A percentile compares a stretch with the other conserved stretches of the same genome.
phyloP scores from a whole-genome alignment of 2,888 invertebrate species.

The Hypomecis punctinalis region DNA sequence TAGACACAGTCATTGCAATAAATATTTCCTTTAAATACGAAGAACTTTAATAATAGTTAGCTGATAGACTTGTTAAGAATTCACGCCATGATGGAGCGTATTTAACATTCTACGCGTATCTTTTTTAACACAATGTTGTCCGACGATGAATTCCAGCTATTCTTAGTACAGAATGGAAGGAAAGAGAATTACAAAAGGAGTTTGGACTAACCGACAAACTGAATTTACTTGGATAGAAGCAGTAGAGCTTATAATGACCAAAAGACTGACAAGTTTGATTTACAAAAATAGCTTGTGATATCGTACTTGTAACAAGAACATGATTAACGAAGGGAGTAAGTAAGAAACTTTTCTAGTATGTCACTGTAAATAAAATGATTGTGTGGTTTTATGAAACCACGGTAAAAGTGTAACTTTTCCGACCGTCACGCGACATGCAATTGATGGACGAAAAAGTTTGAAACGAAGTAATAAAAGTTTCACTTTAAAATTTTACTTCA shows the following conservation, averaged over 20 bases:
- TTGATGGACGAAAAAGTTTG: too few species aligned
- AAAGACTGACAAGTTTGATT: slow-evolving; percentile 29
- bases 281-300: slow-evolving; percentile 21
- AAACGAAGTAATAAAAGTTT: too few species aligned
- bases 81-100: slow-evolving; percentile 46
- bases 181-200: slow-evolving; percentile 16
- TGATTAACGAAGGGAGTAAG: neutral
- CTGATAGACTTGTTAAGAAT: slow-evolving; percentile 50
- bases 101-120: slow-evolving; percentile 54
- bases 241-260: slow-evolving; percentile 27
- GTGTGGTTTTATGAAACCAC: too few species aligned
- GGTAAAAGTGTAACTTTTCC: too few species aligned
- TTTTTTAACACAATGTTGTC: slow-evolving; percentile 47
- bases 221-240: slow-evolving; percentile 17
- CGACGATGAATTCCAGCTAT: slow-evolving; percentile 28
- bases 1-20: neutral
- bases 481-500: too few species aligned
- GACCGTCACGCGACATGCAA: too few species aligned
- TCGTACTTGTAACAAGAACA: neutral
- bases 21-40: slow-evolving; percentile 27
- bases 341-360: too few species aligned
- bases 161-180: slow-evolving; percentile 15
- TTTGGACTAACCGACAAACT: slow-evolving; percentile 14
- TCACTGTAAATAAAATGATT: too few species aligned
- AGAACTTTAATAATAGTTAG: slow-evolving; percentile 19